These are phyloP conservation scores for Steromphala cineraria DNA, from an alignment of 2,888 invertebrate species.

Conservation along the genomic window DNA sequence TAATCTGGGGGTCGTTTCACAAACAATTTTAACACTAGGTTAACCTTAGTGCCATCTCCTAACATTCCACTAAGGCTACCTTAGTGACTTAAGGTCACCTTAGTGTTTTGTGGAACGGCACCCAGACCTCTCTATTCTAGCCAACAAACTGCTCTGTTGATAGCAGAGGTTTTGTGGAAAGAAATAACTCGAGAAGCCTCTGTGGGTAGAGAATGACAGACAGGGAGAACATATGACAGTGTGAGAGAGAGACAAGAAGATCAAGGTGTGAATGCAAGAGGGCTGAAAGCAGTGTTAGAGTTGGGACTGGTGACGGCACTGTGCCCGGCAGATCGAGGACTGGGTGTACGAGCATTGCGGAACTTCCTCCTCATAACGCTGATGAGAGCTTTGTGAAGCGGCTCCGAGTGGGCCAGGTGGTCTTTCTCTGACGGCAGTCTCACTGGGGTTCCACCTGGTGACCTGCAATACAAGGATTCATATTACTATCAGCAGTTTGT, in stretches of 20 bases:
- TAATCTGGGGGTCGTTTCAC: too few species aligned
- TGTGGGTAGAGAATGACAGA: not conserved
- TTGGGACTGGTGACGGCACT: not conserved
- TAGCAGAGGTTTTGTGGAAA: too few species aligned
- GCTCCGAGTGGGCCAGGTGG: slow-evolving; percentile 44
- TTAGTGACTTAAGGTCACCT: too few species aligned
- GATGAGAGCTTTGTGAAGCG: slow-evolving; percentile 58
- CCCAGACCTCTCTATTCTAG: too few species aligned
- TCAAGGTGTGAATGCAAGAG: not conserved
- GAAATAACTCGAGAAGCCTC: too few species aligned
- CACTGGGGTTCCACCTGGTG: slow-evolving; percentile 60
- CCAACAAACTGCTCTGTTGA: too few species aligned
- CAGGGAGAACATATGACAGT: not conserved
- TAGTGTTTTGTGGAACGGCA: too few species aligned
- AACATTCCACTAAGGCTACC: too few species aligned
- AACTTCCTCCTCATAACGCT: slow-evolving; percentile 61
- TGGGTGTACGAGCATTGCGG: slow-evolving; percentile 61
- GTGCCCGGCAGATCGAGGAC: slow-evolving; percentile 41
- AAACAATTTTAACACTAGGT: too few species aligned
- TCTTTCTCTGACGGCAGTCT: slow-evolving; percentile 11
- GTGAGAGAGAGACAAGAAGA: not conserved
- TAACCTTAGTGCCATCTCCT: too few species aligned
- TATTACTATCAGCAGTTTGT: too few species aligned
- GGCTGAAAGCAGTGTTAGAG: slow-evolving; percentile 4
- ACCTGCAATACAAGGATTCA: slow-evolving; percentile 39